Evolutionary conservation across 2,113 vertebrate species (phyloP), one percentile per base, ranked within the genome.

Genomic region (Camelus bactrianus): DNA sequence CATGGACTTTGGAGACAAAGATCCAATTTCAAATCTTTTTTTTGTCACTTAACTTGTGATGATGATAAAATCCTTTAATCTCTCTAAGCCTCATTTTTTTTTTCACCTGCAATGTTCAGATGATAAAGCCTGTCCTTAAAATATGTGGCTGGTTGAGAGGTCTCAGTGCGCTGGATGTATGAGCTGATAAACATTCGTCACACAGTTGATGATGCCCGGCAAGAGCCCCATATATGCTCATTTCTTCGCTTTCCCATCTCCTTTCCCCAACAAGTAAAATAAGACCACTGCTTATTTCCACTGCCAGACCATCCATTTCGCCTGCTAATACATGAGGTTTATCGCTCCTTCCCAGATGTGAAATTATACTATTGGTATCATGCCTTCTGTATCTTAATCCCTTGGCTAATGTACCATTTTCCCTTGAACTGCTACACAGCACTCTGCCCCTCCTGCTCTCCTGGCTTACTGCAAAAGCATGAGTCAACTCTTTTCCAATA

Each of bases 361-460:
- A 60, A 95, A 93, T 95, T 92, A 58, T 46, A 80, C 83, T 64
- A 48, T 11, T 58, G 73, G 12, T 64, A 30, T 42, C 64, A 28
- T 87, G 35, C 56, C 12, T 60, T 8, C 54, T 85, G 19, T 46
- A 75, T 77, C 64, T 38, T 87, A 85, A 89, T 90, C 5, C 76
- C 82, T 96, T 93, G 28, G 87, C 64, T 87, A 95, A 73, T 80
- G 79, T 62, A 54, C 46, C 62, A 89, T 92, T 94, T 96, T 73
- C 93, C 3, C 17, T 60, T 42, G 0, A 0, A 7, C 79, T 62
- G 38, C 91, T 93, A 76, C 32, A 7, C 12, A 56, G 48, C 2
- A 4, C 72, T 79, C 42, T 92, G 12, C 35, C 82, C 90, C 58
- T 93, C 19, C 48, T 91, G 8, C 13, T 94, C 64, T 0, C 5